Percentiles rank a stretch among this genome's conserved stretches.
Conservation (phyloP, 2,113 vertebrate species). For the Grallaria varia region DNA sequence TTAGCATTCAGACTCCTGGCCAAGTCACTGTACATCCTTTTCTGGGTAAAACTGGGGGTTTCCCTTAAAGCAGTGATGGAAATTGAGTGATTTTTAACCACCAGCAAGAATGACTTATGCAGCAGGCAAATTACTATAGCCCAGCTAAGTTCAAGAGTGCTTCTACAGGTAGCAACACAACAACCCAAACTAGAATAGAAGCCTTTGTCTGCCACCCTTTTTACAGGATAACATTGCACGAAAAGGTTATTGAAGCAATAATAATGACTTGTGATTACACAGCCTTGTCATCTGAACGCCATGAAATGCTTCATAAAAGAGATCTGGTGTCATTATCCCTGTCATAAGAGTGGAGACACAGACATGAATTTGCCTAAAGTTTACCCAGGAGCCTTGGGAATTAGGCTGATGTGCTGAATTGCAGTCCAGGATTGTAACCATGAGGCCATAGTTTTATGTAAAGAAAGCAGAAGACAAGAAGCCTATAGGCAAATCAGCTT, state of each 20-base stretch:
- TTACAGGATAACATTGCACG: not conserved
- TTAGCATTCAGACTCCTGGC: not conserved
- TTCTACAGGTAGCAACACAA: not conserved
- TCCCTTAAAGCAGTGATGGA: not conserved
- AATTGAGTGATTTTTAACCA: not conserved
- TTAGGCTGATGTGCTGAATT: not conserved
- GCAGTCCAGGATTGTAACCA: not conserved
- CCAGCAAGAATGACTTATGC: not conserved
- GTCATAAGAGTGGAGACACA: not conserved
- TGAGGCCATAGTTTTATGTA: not conserved
- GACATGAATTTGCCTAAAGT: conserved; percentile 55
- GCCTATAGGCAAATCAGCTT: conserved; percentile 44
- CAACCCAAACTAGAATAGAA: not conserved
- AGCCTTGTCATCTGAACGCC: not conserved
- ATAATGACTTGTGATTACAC: not conserved
- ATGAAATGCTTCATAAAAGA: not conserved
- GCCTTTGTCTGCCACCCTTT: conserved; percentile 16
- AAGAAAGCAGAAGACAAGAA: conserved; percentile 20
- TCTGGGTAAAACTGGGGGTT: not conserved
- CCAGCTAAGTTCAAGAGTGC: not conserved
- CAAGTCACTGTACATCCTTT: not conserved
- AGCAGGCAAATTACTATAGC: not conserved
- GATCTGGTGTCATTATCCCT: not conserved
- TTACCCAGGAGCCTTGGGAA: conserved; percentile 35
- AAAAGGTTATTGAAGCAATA: not conserved